A percentile compares a stretch with the other conserved stretches of the same genome.
Conservation (phyloP, 2,113 vertebrate genomes). For the Festucalex cinctus region DNA sequence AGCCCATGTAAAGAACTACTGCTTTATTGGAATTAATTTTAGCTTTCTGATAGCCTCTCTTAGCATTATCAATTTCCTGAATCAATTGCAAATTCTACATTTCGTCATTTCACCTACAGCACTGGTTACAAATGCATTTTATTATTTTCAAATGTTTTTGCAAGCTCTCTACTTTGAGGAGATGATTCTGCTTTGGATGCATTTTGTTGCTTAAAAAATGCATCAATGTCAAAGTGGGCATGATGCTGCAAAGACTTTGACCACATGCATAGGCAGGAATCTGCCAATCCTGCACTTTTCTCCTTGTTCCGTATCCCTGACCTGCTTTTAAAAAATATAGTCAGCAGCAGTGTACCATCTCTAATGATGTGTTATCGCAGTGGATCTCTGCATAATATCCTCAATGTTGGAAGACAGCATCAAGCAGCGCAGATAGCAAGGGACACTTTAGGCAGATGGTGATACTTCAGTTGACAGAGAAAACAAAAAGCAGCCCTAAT, state of each 20-base stretch:
- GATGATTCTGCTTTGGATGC: conserved; percentile 47
- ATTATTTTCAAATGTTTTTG: background rate
- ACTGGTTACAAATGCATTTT: background rate
- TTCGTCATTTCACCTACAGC: too few species aligned
- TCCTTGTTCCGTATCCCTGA: conserved; percentile 64
- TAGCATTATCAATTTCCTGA: background rate
- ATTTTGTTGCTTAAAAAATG: conserved; percentile 45
- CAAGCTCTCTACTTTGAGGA: conserved; percentile 7
- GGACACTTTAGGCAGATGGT: conserved; percentile 60
- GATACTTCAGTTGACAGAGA: conserved; percentile 49
- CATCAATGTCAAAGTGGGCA: conserved; percentile 58
- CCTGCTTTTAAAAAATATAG: conserved; percentile 61
- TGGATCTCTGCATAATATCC: conserved; percentile 59
- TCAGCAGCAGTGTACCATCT: conserved; percentile 59
- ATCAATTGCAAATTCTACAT: background rate
- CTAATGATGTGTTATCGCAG: conserved; percentile 66
- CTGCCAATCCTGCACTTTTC: conserved; percentile 60
- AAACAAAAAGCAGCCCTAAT: conserved; percentile 24
- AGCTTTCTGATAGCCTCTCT: background rate
- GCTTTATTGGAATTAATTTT: background rate
- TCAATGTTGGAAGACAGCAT: conserved; percentile 44
- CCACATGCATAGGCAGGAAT: conserved; percentile 55
- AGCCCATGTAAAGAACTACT: too few species aligned
- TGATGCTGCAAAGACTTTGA: conserved; percentile 57
- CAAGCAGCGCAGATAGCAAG: conserved; percentile 49